These are phyloP conservation scores for Castor canadensis DNA, from an alignment of 2,113 vertebrate genomes.

Conservation along the genomic window DNA sequence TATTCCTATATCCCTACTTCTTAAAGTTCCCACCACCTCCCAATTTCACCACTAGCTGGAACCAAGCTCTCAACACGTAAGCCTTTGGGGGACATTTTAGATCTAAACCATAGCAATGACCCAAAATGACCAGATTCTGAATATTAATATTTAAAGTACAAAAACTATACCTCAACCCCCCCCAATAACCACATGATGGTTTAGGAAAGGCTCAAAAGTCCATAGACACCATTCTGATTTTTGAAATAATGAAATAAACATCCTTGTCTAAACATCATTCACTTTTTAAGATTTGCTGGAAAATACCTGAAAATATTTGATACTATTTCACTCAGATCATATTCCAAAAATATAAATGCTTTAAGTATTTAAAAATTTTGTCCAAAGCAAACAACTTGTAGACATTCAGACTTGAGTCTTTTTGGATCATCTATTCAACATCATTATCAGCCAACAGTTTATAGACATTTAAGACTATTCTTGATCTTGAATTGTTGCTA, in stretches of 20 bases:
- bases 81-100: too few species aligned
- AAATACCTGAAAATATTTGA: not conserved
- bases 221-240: not conserved
- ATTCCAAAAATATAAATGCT: not conserved
- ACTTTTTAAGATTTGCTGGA: constrained; percentile 10
- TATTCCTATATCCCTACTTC: too few species aligned
- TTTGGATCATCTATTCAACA: not conserved
- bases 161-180: not conserved
- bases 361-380: not conserved
- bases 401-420: not conserved
- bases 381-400: not conserved
- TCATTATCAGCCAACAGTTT: not conserved
- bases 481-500: not conserved
- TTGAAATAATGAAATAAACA: not conserved
- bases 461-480: not conserved
- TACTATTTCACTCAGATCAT: not conserved
- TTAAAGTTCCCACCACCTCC: too few species aligned
- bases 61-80: too few species aligned
- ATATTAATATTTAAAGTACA: not conserved
- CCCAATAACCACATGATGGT: not conserved
- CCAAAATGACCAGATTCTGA: not conserved
- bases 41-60: too few species aligned
- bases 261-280: not conserved
- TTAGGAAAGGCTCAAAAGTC: not conserved
- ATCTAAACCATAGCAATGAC: not conserved